Evolutionary conservation across 92 coral and sea anemone species (phyloP).

Genomic region (Chrysogorgia sp.): DNA sequence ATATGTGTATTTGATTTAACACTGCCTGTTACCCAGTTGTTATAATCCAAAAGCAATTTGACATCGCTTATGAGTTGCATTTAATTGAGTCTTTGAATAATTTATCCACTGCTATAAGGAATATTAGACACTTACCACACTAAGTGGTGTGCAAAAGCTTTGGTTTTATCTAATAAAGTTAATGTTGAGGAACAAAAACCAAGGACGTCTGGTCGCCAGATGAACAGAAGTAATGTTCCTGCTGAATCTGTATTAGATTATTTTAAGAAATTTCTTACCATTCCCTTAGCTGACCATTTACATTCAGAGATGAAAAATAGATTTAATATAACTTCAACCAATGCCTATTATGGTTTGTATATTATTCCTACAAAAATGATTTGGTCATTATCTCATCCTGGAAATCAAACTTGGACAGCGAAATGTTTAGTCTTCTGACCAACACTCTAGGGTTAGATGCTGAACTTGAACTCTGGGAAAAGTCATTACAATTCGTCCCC

Average conservation of each 20-base stretch:
- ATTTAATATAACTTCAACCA: not conserved
- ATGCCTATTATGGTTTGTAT: not conserved
- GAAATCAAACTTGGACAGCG: not conserved
- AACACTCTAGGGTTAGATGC: conserved; percentile 6
- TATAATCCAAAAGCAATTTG: too few species aligned
- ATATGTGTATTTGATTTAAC: conserved; percentile 21
- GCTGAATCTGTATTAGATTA: conserved; percentile 14
- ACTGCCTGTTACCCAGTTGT: too few species aligned
- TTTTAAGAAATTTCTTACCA: conserved; percentile 11
- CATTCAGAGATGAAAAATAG: not conserved
- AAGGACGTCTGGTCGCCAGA: conserved; percentile 3
- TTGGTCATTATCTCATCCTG: not conserved
- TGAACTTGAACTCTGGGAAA: conserved; percentile 22
- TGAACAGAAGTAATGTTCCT: conserved; percentile 12
- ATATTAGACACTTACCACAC: conserved; percentile 6
- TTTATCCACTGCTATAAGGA: not conserved
- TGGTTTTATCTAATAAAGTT: conserved; percentile 3
- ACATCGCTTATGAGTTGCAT: conserved; percentile 21
- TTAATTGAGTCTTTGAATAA: conserved; percentile 22
- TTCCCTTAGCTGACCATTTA: conserved; percentile 18
- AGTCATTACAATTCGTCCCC: too few species aligned
- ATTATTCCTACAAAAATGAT: conserved; percentile 7
- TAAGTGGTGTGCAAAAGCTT: conserved; percentile 12
- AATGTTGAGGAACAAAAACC: conserved; percentile 19
- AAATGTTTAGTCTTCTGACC: not conserved